Evolutionary conservation across 2,797 vertebrate species (phyloP), one percentile per base, ranked within the genome.

Genomic region (Trichosurus vulpecula): DNA sequence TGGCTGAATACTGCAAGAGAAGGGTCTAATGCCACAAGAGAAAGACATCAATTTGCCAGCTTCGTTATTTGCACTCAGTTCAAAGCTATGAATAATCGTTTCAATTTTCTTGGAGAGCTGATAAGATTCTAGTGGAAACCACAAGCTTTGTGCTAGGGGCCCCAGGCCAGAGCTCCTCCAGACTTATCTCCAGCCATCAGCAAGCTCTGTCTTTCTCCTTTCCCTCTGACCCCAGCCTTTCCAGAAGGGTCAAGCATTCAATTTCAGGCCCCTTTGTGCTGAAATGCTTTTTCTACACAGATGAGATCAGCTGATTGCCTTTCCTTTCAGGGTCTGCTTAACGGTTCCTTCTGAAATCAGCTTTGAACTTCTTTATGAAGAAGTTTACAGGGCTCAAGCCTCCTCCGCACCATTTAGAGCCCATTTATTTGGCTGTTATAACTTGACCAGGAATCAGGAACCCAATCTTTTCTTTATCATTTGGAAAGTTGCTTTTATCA

Each of bases 221-320:
- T 90, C 61, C 56, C 94, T 92, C 96, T 92, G 66, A 96, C 91
- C 66, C 2, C 11, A 93, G 96, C 96, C 96, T 98, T 96, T 95
- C 96, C 95, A 58, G 92, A 95, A 97, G 92, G 94, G 96, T 97
- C 96, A 97, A 95, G 58, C 95, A 95, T 96, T 98, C 93, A 35
- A 31, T 97, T 97, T 97, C 90, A 93, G 97, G 93, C 54, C 96
- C 66, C 74, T 98, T 97, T 97, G 25, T 97, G 54, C 94, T 96
- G 93, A 97, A 98, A 97, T 95, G 96, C 95, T 98, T 98, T 98
- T 97, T 92, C 97, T 97, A 97, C 96, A 74, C 96, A 98, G 96
- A 98, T 98, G 91, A 98, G 97, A 98, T 97, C 96, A 97, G 98
- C 74, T 74, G 96, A 97, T 98, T 98, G 51, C n/a, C 95, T 98